Conservation (phyloP, 2,113 vertebrate genomes). For the Calypte anna region DNA sequence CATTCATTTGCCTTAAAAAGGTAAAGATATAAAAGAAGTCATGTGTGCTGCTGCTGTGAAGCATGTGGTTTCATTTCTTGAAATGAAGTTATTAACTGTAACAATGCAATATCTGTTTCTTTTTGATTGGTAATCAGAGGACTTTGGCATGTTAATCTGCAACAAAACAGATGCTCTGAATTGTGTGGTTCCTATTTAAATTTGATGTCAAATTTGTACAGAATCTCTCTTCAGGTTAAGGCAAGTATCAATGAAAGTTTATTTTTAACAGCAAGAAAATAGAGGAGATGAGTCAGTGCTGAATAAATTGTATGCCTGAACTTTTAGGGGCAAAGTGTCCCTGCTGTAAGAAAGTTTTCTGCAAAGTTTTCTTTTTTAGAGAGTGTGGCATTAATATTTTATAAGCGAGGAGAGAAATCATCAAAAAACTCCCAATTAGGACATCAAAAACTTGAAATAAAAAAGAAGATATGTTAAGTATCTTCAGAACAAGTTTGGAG, state of each 20-base stretch:
- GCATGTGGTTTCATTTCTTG: conserved; percentile 2
- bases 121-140: background rate
- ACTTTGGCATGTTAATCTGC: background rate
- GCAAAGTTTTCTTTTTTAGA: background rate
- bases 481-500: background rate
- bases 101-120: background rate
- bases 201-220: background rate
- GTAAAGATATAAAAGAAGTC: background rate
- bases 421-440: conserved; percentile 9
- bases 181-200: background rate
- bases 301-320: background rate
- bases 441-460: conserved; percentile 14
- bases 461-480: background rate
- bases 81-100: background rate
- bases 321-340: background rate
- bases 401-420: conserved; percentile 9
- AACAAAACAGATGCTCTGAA: background rate
- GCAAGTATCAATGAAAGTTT: background rate
- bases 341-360: background rate
- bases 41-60: background rate
- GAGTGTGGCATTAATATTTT: background rate
- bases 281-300: background rate
- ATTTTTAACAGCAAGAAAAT: background rate
- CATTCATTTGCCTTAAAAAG: background rate
- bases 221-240: background rate